Percentiles rank a stretch among this genome's conserved stretches.
Conservation (phyloP, 2,888 invertebrate genomes). For the Callosobruchus maculatus region DNA sequence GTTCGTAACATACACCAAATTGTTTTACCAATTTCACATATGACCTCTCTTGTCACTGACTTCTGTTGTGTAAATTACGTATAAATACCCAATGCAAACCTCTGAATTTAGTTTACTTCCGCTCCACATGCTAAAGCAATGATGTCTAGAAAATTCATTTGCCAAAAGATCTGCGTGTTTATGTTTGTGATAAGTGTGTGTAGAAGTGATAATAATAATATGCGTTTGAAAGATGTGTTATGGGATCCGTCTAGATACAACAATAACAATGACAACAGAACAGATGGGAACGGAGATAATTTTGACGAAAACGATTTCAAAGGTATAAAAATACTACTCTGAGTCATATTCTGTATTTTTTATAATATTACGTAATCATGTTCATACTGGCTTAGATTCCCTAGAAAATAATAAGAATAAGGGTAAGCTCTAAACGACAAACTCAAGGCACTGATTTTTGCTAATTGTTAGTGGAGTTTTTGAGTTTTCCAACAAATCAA, state of each 20-base stretch:
- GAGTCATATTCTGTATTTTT: too few relatives aligned
- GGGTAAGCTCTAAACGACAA: too few relatives aligned
- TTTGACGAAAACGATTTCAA: constrained; percentile 10
- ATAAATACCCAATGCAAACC: neutral
- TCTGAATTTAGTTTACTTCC: neutral
- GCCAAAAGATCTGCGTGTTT: neutral
- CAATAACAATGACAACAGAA: constrained; percentile 4
- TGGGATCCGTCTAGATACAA: constrained; percentile 19
- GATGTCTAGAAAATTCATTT: neutral
- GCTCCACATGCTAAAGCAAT: neutral
- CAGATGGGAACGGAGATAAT: neutral
- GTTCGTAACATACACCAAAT: neutral
- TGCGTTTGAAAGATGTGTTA: constrained; percentile 26
- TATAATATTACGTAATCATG: too few relatives aligned
- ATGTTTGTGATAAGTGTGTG: neutral
- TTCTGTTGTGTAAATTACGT: neutral
- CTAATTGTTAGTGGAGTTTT: too few relatives aligned
- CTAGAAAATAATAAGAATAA: too few relatives aligned
- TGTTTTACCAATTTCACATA: neutral
- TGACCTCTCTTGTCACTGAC: neutral
- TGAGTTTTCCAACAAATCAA: too few relatives aligned
- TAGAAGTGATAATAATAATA: constrained; percentile 5
- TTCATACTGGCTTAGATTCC: too few relatives aligned
- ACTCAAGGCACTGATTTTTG: too few relatives aligned
- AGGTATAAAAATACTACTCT: neutral